Conservation (phyloP, 1,140 invertebrate species). For the Caenorhabditis inopinata region DNA sequence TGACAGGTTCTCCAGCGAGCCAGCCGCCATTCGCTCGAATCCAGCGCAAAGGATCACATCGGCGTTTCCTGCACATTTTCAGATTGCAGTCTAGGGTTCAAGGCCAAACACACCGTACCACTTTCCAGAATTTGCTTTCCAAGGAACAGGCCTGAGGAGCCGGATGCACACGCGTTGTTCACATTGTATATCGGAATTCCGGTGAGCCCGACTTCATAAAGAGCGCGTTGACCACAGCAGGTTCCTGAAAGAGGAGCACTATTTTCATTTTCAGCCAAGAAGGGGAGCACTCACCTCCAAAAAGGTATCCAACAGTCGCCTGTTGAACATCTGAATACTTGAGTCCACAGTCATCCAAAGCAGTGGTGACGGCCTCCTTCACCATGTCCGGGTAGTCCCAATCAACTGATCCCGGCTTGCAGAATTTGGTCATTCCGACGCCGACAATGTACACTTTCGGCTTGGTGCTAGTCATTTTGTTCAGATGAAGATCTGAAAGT, state of each 20-base stretch:
- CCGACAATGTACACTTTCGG: conserved; percentile 83
- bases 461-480: conserved; percentile 44
- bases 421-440: conserved; percentile 93
- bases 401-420: conserved; percentile 80
- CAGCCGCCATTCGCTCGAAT: conserved; percentile 96
- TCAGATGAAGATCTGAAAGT: no score
- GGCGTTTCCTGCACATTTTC: conserved; percentile 70
- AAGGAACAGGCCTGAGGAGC: conserved; percentile 84
- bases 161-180: conserved; percentile 96
- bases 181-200: conserved; percentile 97
- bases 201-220: conserved; percentile 91
- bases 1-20: conserved; percentile 79
- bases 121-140: conserved; percentile 86
- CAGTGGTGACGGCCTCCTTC: conserved; percentile 84
- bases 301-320: conserved; percentile 89
- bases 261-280: neutral
- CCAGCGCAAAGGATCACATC: conserved; percentile 89
- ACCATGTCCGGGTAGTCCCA: conserved; percentile 92
- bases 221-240: conserved; percentile 86
- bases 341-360: conserved; percentile 82
- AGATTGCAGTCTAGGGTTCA: neutral
- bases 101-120: conserved; percentile 67
- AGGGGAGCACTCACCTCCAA: conserved; percentile 73
- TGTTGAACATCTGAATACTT: conserved; percentile 80
- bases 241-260: conserved; percentile 79